Evolutionary conservation across 2,797 vertebrate species (phyloP).

Genomic region (Melopsittacus undulatus): DNA sequence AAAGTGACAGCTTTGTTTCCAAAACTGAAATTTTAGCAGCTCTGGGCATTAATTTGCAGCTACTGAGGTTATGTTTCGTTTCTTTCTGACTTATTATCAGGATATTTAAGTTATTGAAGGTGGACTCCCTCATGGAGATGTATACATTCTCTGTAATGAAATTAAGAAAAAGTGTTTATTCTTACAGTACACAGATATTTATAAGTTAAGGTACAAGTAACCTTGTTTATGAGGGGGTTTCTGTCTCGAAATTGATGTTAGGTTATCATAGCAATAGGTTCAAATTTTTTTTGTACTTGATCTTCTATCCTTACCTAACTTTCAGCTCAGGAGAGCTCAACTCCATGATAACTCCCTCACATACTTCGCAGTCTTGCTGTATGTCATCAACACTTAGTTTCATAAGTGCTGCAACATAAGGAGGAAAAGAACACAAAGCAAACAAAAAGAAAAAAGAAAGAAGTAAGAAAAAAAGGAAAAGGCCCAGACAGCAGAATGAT

Average conservation of each 20-base stretch:
- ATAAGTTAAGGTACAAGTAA: neutral
- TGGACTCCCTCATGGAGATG: neutral
- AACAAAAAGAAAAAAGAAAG: no score
- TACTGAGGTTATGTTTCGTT: neutral
- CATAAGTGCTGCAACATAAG: neutral
- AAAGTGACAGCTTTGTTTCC: neutral
- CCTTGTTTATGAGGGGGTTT: neutral
- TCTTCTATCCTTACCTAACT: neutral
- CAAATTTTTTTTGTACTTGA: neutral
- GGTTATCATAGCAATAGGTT: neutral
- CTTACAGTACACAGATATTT: neutral
- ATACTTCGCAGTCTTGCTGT: neutral
- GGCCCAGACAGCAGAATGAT: neutral
- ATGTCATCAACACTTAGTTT: neutral
- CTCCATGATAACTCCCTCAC: neutral
- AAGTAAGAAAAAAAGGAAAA: neutral
- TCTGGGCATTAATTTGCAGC: neutral
- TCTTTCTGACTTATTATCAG: neutral
- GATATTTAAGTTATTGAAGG: neutral
- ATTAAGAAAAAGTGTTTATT: neutral
- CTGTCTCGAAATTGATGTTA: neutral
- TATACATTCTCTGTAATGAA: neutral
- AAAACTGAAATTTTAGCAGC: neutral
- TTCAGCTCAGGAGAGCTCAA: neutral
- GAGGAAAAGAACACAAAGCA: neutral